Base-by-base conservation (phyloP, 2,888 invertebrate genomes). In the Exocentrus adspersus region DNA sequence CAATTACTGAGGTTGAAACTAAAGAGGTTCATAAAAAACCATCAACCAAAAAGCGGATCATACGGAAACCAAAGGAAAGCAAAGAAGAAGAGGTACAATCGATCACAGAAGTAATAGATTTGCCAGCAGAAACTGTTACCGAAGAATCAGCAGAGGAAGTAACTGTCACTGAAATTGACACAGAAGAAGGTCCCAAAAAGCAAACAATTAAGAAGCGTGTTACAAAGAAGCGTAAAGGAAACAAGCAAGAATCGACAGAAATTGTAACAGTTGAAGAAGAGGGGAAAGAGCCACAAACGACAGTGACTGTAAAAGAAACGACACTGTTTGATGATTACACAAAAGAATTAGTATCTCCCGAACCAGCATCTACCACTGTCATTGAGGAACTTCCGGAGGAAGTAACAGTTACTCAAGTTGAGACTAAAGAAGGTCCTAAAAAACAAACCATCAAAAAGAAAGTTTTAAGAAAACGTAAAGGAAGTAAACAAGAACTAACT, bases 221-320 rank as follows among this genome's bases (percentile, higher is more conserved):
- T 9, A 78, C 82, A 43, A 79, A 79, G 62, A 81, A 80, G 70
- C 78, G 75, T 2, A 77, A 78, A 62, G 81, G 79, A 41, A 74
- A 65, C 19, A 78, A 78, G 71, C 63, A 80, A 62, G 81, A 82
- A 73, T 77, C 77, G 46, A 78, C 75, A 4, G 68, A 78, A 32
- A 77, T 78, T 10, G 71, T 78, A n/a, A 68, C 69, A 7, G 72
- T 75, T 52, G 74, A 77, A 62, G 64, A 68, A 65, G 69, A 74
- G 57, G 73, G 73, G 21, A 59, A 72, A 62, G 71, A 74, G 68
- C 75, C 75, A 21, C 72, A 77, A 64, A 71, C 60, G 41, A 72
- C 72, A 16, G 71, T 73, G 14, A 68, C 68, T 0, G 74, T 78
- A 4, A 71, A 79, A 19, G 79, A 72, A 64, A 67, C 59, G 16